Evolutionary conservation across 2,888 invertebrate species (phyloP).

Genomic region (Caenorhabditis panamensis): DNA sequence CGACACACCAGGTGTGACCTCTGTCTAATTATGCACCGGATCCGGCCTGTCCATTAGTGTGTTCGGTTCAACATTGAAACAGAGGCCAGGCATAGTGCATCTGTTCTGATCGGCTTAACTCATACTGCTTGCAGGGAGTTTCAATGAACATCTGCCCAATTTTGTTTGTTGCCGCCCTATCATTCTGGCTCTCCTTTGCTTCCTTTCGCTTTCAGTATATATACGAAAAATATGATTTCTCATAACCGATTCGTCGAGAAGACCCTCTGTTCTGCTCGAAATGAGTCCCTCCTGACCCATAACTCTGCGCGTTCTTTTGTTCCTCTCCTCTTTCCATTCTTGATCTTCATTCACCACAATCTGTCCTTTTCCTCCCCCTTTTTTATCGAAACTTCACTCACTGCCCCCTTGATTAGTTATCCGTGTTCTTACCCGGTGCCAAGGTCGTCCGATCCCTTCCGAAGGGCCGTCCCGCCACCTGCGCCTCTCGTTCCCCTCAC

Average conservation of each 20-base stretch:
- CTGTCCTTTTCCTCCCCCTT: background rate
- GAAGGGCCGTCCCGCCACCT: constrained; percentile 5
- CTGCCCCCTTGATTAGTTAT: constrained; percentile 36
- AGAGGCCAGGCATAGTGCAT: background rate
- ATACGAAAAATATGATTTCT: background rate
- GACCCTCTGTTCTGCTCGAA: background rate
- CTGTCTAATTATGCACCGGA: background rate
- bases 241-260: background rate
- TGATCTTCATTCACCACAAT: background rate
- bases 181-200: no score
- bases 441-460: constrained; percentile 48
- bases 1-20: background rate
- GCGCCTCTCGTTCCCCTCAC: constrained; percentile 9
- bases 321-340: background rate
- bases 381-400: background rate
- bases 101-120: background rate
- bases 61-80: background rate
- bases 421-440: constrained; percentile 28
- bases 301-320: background rate
- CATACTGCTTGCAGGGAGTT: background rate
- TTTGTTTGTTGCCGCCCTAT: no score
- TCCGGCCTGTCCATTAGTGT: background rate
- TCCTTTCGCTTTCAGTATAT: no score
- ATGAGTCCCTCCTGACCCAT: background rate
- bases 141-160: background rate